Evolutionary conservation across 2,113 vertebrate genomes (phyloP).

Genomic region (Poeciliopsis turrubarensis): DNA sequence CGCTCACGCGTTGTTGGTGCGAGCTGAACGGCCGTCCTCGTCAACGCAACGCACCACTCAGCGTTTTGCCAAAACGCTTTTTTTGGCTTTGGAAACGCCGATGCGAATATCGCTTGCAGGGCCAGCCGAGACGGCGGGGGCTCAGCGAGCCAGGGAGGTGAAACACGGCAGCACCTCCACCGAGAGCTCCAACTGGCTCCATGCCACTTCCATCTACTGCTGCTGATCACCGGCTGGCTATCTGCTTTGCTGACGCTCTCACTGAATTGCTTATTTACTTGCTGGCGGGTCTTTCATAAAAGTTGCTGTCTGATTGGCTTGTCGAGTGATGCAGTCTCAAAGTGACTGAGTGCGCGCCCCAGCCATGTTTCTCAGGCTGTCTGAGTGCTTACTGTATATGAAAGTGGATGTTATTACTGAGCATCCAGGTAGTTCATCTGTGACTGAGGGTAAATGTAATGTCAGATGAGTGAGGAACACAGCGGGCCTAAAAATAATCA

Average conservation of each 20-base stretch:
- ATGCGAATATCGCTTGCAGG: slow-evolving; percentile 54
- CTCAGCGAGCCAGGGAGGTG: slow-evolving; percentile 48
- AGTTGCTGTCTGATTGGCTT: slow-evolving; percentile 31
- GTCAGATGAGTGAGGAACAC: neutral
- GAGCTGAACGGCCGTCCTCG: slow-evolving; percentile 36
- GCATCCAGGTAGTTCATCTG: slow-evolving; percentile 16
- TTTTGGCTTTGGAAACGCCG: slow-evolving; percentile 53
- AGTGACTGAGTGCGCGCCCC: slow-evolving; percentile 17
- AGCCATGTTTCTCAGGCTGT: slow-evolving; percentile 14
- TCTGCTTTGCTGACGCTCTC: slow-evolving; percentile 12
- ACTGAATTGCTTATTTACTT: slow-evolving; percentile 36
- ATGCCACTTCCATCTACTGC: slow-evolving; percentile 52
- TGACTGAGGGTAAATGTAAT: neutral
- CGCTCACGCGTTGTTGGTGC: slow-evolving; percentile 6
- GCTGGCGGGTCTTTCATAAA: slow-evolving; percentile 32
- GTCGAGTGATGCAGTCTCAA: slow-evolving; percentile 30
- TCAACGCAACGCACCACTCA: slow-evolving; percentile 50
- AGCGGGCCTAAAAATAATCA: neutral
- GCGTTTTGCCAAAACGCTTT: slow-evolving; percentile 52
- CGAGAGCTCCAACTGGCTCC: slow-evolving; percentile 40
- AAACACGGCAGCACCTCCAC: slow-evolving; percentile 42
- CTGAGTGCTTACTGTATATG: slow-evolving; percentile 31
- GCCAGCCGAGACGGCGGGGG: slow-evolving; percentile 42
- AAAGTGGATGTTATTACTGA: slow-evolving; percentile 29
- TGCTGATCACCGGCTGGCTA: slow-evolving; percentile 40